Base-by-base conservation (phyloP, 2,113 vertebrate species). In the Anser brachyrhynchus region DNA sequence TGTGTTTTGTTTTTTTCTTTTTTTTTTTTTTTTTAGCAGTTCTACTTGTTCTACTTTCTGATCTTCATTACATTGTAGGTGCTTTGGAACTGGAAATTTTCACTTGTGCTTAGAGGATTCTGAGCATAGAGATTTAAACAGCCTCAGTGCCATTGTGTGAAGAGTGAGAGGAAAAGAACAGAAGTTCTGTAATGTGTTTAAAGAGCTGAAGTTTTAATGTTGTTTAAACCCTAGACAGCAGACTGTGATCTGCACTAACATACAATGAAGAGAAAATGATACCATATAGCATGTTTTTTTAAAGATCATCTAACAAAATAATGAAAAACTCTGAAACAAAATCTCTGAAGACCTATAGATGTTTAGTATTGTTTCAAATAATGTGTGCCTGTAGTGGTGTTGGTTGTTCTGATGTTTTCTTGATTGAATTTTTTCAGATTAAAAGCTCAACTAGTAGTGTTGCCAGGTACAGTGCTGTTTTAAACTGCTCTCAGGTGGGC, bases 371-470 rank as follows among this genome's bases (percentile, higher is more conserved):
- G 18, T 78, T 93, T 95, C 55, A 85, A 55, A 39, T 92, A 57
- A 55, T 58, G 6, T 73, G 6, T 9, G 33, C 72, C 23, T 74
- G 0, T 25, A 58, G 35, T 58, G 49, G 11, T 76, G 37, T 65
- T 88, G 6, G 5, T 64, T 71, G 31, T 86, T 89, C 71, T 85
- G 51, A 67, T 93, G n/a, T 83, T 79, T 85, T 95, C 67, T 59
- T 92, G 75, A 28, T 77, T 90, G 75, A 66, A 66, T 91, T 93
- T 93, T 94, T 90, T 54, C 59, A 92, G 78, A 95, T 90, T 82
- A 62, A 96, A 91, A 94, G 43, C 23, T 95, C 74, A 92, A 69
- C 62, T 95, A 79, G 67, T 91, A 87, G 66, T 73, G 59, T 95
- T 95, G 49, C 66, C 58, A 95, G 94, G 78, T 87, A 58, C 71